Base-by-base conservation (phyloP, 2,113 vertebrate species). In the Solenodon paradoxus region DNA sequence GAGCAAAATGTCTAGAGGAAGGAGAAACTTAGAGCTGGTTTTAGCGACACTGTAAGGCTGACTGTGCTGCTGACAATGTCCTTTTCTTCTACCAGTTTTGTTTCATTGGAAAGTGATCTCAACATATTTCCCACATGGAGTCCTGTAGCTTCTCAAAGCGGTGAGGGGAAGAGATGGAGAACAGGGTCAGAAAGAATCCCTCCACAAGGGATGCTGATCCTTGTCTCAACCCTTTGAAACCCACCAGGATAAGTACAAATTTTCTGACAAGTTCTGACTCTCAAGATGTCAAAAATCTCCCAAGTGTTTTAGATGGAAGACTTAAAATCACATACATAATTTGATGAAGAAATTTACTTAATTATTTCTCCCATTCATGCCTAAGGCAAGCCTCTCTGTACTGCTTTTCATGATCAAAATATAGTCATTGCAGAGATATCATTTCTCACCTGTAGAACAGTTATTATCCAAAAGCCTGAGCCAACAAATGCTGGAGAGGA, bases 401-500 rank as follows among this genome's bases (percentile, higher is more conserved):
- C 19, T 42, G 24, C 19, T 72, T 49, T 38, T 49, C 28, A 38
- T 26, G n/a, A 64, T n/a, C 32, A 74, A 30, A 71, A 19, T 22
- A 77, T 0, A 59, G 5, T 61, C 57, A 45, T 11, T 17, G 17
- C 51, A 53, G 11, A 9, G n/a, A n/a, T n/a, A n/a, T n/a, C n/a
- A n/a, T n/a, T n/a, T n/a, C n/a, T n/a, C n/a, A n/a, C n/a, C n/a
- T n/a, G n/a, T n/a, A n/a, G n/a, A n/a, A n/a, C n/a, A n/a, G n/a
- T n/a, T n/a, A n/a, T n/a, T n/a, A n/a, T n/a, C 26, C 61, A 42
- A 32, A 72, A 38, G 26, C 35, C 2, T 3, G 20, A 66, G 51
- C 4, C 8, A 30, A 42, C 20, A 9, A 15, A 38, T 47, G 1
- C 0, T 26, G 24, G 4, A 9, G 53, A 66, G 28, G 19, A 11